A percentile compares a stretch with the other conserved stretches of the same genome.
phyloP scores from a whole-genome alignment of 2,113 vertebrate genomes.

The Oceanodroma tethys region DNA sequence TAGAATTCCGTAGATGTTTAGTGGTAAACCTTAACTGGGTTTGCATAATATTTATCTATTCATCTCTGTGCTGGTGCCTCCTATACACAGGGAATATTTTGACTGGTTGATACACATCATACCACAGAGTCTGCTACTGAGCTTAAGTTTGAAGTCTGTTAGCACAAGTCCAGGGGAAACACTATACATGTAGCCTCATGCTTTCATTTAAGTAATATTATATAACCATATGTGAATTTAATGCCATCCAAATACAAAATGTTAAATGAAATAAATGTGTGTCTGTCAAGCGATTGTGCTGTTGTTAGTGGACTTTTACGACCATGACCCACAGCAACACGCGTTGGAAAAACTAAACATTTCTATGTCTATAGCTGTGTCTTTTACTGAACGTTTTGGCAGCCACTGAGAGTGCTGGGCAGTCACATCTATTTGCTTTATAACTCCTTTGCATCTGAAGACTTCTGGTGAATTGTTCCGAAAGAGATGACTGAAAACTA shows the following conservation, averaged over 20 bases:
- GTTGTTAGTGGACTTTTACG: neutral
- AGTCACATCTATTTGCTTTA: neutral
- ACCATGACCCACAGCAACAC: neutral
- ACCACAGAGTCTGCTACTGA: neutral
- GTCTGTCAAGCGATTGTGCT: neutral
- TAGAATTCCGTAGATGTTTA: conserved; percentile 35
- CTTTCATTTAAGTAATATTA: conserved; percentile 4
- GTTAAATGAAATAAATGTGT: neutral
- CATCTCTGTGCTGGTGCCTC: neutral
- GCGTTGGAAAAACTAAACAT: neutral
- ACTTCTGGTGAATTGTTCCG: conserved; percentile 7
- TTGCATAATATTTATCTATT: neutral
- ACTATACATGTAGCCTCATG: neutral
- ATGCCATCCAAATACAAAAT: neutral
- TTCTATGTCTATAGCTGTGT: neutral
- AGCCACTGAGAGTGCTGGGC: neutral
- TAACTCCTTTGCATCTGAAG: conserved; percentile 3
- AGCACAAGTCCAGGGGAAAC: conserved; percentile 17
- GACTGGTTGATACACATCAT: neutral
- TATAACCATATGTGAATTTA: neutral
- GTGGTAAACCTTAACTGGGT: conserved; percentile 37
- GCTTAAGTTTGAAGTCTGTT: neutral
- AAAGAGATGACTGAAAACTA: conserved; percentile 23
- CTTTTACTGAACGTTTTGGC: neutral
- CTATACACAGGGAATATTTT: neutral